These are phyloP conservation scores for Holocentrus rufus DNA, from an alignment of 2,797 vertebrate genomes.

Conservation along the genomic window DNA sequence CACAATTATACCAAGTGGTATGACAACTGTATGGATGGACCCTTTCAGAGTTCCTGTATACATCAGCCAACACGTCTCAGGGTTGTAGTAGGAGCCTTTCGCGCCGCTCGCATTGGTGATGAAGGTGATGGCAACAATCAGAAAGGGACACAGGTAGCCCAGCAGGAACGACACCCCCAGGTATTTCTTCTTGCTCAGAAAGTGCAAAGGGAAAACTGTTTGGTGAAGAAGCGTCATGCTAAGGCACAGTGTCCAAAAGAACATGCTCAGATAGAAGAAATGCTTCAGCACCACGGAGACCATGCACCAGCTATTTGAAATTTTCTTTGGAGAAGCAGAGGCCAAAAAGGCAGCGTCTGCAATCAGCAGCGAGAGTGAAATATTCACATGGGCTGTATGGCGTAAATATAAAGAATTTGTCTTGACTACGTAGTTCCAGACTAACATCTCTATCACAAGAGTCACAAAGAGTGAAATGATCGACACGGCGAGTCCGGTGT, in stretches of 20 bases:
- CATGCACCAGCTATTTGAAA: slow-evolving; percentile 53
- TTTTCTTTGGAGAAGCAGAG: fast-evolving
- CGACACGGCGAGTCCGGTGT: slow-evolving; percentile 72
- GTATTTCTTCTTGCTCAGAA: slow-evolving; percentile 75
- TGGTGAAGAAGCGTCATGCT: slow-evolving; percentile 81
- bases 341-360: slow-evolving; percentile 76
- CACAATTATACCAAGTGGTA: slow-evolving; percentile 79
- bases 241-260: slow-evolving; percentile 85
- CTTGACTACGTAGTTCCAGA: slow-evolving; percentile 80
- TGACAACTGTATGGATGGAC: slow-evolving; percentile 75
- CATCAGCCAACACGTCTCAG: slow-evolving; percentile 75
- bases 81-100: slow-evolving; percentile 49
- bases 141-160: slow-evolving; percentile 79
- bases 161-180: slow-evolving; percentile 68
- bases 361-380: slow-evolving; percentile 76
- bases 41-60: slow-evolving; percentile 57
- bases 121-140: slow-evolving; percentile 73
- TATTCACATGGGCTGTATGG: slow-evolving; percentile 80
- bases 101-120: slow-evolving; percentile 27
- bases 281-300: slow-evolving; percentile 76
- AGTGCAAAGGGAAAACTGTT: slow-evolving; percentile 77
- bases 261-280: slow-evolving; percentile 81
- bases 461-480: slow-evolving; percentile 70
- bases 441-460: slow-evolving; percentile 69
- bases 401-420: slow-evolving; percentile 73